A percentile compares a stretch with the other conserved stretches of the same genome.
These are phyloP conservation scores for Scomber japonicus DNA, from an alignment of 2,113 vertebrate genomes.

Conservation along the genomic window DNA sequence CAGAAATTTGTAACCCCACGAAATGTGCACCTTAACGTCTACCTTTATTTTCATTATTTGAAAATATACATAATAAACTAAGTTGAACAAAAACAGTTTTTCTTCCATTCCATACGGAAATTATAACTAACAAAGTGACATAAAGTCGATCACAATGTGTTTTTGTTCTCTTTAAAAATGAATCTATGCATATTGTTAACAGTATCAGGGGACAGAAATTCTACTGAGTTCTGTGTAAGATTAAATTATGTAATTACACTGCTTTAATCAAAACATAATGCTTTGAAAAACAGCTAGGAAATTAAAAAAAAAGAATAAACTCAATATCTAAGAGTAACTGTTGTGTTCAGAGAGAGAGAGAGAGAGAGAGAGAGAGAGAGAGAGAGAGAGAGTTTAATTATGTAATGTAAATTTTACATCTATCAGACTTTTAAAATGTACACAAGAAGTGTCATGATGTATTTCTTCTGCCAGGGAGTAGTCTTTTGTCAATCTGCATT, in stretches of 20 bases:
- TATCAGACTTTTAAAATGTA: not conserved
- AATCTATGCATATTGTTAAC: constrained; percentile 79
- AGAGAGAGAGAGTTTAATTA: not conserved
- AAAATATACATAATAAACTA: not conserved
- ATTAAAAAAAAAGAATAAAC: constrained; percentile 9
- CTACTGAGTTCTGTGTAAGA: constrained; percentile 19
- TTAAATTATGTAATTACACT: constrained; percentile 20
- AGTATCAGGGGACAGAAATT: constrained; percentile 51
- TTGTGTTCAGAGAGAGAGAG: not conserved
- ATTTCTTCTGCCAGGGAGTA: not conserved
- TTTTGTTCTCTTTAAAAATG: constrained; percentile 48
- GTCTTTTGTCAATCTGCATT: not conserved
- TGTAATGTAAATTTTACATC: not conserved
- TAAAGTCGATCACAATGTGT: constrained; percentile 18
- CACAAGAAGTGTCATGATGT: not conserved
- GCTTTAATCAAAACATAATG: constrained; percentile 17
- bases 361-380: too few species aligned
- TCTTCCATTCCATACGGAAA: constrained; percentile 21
- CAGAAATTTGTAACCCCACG: constrained; percentile 21
- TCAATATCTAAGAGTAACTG: constrained; percentile 17
- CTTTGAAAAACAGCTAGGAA: constrained; percentile 12
- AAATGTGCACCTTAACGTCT: constrained; percentile 42
- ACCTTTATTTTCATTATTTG: constrained; percentile 12
- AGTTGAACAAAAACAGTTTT: constrained; percentile 11
- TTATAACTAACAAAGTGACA: constrained; percentile 20